Conservation (phyloP, 2,797 vertebrate species). For the Rhodeus uyekii region DNA sequence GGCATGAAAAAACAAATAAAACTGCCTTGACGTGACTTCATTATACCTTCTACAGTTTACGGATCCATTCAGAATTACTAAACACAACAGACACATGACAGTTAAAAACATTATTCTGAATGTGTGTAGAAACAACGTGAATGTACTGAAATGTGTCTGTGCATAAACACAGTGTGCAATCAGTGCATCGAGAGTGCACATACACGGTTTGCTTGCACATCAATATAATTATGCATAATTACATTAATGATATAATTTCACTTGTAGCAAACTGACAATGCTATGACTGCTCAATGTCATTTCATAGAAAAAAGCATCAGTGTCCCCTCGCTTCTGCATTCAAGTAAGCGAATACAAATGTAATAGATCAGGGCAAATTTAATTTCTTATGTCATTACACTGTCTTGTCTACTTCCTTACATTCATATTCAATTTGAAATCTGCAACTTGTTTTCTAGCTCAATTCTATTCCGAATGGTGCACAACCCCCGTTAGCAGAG, state of each 20-base stretch:
- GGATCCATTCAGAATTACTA: not conserved
- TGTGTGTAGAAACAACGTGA: not conserved
- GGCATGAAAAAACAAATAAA: too few relatives aligned
- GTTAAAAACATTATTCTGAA: too few relatives aligned
- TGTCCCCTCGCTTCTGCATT: not conserved
- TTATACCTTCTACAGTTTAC: not conserved
- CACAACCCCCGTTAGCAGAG: not conserved
- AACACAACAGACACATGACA: too few relatives aligned
- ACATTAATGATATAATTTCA: not conserved
- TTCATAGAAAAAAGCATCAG: not conserved
- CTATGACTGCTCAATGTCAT: not conserved
- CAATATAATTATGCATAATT: not conserved
- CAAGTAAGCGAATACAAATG: not conserved
- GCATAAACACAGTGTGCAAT: too few relatives aligned
- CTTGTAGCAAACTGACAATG: not conserved
- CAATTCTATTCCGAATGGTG: not conserved
- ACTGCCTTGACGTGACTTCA: not conserved
- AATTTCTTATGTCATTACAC: not conserved
- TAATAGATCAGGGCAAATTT: not conserved
- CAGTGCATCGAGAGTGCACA: too few relatives aligned
- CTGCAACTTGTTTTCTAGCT: not conserved
- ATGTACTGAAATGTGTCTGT: not conserved
- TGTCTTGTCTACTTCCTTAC: not conserved
- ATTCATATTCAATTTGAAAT: not conserved
- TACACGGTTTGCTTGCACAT: too few relatives aligned